These are phyloP conservation scores for Gryon sp. DNA, from an alignment of 1,140 invertebrate genomes.

Conservation along the genomic window DNA sequence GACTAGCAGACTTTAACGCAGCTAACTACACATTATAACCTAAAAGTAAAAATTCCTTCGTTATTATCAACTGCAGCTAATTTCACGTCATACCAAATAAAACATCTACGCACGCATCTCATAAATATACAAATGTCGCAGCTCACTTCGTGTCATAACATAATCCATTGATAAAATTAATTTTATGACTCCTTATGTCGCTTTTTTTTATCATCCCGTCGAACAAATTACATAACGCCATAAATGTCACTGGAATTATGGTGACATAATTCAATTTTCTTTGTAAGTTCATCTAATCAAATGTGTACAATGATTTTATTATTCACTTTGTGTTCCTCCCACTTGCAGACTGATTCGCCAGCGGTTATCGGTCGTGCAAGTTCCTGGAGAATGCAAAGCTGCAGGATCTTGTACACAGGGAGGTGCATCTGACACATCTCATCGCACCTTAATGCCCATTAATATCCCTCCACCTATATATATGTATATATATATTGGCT, in stretches of 20 bases:
- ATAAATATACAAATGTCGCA: too few species aligned
- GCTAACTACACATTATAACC: too few species aligned
- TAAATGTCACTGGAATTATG: constrained; percentile 32
- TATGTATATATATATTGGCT: too few species aligned
- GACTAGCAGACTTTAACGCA: too few species aligned
- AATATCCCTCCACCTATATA: constrained; percentile 26
- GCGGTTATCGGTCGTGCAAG: constrained; percentile 15
- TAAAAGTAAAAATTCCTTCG: too few species aligned
- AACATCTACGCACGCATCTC: too few species aligned
- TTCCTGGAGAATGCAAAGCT: constrained; percentile 41
- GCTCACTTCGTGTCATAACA: too few species aligned
- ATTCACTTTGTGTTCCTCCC: constrained; percentile 22
- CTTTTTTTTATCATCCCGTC: too few species aligned
- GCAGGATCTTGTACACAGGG: not conserved
- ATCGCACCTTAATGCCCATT: constrained; percentile 44
- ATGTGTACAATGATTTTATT: constrained; percentile 18
- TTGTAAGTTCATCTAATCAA: constrained; percentile 25
- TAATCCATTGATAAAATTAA: too few species aligned
- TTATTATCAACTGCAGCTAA: too few species aligned
- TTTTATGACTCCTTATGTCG: too few species aligned
- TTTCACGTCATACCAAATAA: too few species aligned
- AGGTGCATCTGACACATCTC: constrained; percentile 35
- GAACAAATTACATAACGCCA: constrained; percentile 37
- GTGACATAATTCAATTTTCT: constrained; percentile 27
- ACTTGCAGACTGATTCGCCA: constrained; percentile 8